phyloP scores from a whole-genome alignment of 2,113 vertebrate genomes.

The Naja naja region DNA sequence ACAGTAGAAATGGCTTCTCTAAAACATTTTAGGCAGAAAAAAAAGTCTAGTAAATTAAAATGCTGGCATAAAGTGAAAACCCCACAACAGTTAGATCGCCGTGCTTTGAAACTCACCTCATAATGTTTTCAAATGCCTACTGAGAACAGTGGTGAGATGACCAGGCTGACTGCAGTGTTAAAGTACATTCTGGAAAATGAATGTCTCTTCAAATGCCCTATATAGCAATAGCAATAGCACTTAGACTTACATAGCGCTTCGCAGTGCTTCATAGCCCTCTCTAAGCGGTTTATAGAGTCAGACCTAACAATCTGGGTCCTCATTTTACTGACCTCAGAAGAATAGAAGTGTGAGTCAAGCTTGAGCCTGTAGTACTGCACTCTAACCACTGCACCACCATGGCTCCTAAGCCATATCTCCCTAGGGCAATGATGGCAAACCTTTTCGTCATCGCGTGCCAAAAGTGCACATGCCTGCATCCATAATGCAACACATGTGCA shows the following conservation, averaged over 20 bases:
- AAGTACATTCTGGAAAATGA: not conserved
- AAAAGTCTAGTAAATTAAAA: not conserved
- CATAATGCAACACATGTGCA: too few species aligned
- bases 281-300: too few species aligned
- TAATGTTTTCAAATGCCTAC: not conserved
- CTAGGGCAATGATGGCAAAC: not conserved
- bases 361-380: too few species aligned
- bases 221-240: too few species aligned
- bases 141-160: not conserved
- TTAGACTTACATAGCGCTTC: too few species aligned
- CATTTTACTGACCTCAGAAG: too few species aligned
- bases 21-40: not conserved
- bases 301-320: too few species aligned
- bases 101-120: not conserved
- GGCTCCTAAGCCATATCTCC: not conserved
- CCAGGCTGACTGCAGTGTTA: not conserved
- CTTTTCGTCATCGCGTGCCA: too few species aligned
- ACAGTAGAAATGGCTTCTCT: not conserved
- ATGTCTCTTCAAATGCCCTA: not conserved
- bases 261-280: too few species aligned
- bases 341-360: too few species aligned
- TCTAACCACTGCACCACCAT: too few species aligned
- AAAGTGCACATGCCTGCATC: too few species aligned
- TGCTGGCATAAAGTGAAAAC: not conserved
- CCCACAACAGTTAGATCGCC: not conserved